Conservation (phyloP, 2,113 vertebrate genomes). For the Bujurquina vittata region DNA sequence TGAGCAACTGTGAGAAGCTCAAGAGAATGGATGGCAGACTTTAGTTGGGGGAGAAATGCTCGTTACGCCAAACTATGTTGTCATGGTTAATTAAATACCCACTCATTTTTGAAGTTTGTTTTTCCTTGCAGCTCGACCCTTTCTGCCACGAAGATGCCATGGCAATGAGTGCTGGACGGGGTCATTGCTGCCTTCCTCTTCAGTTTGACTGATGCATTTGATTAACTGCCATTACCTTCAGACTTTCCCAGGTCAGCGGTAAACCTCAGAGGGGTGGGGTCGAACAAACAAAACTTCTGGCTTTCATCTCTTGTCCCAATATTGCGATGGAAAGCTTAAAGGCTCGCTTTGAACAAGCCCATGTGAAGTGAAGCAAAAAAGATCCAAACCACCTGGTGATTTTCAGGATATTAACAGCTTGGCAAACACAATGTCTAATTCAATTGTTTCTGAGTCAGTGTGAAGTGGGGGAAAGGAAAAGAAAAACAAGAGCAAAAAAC, state of each 20-base stretch:
- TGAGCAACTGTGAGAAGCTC: constrained; percentile 57
- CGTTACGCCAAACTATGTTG: constrained; percentile 54
- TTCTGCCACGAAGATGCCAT: constrained; percentile 31
- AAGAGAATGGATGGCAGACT: constrained; percentile 49
- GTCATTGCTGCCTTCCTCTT: constrained; percentile 22
- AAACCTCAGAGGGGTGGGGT: constrained; percentile 2
- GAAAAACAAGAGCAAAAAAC: constrained; percentile 12
- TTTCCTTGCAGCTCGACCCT: constrained; percentile 45
- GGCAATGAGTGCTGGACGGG: constrained; percentile 12
- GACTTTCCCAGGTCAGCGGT: constrained; percentile 31
- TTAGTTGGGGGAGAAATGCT: constrained; percentile 48
- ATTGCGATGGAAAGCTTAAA: constrained; percentile 41
- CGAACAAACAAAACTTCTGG: constrained; percentile 3
- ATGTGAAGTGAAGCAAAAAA: constrained; percentile 14
- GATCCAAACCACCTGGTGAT: constrained; percentile 15
- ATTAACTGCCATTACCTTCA: constrained; percentile 49
- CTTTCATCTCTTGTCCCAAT: constrained; percentile 43
- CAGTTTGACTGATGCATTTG: constrained; percentile 43
- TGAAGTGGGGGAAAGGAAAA: constrained; percentile 24
- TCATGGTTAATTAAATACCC: constrained; percentile 69
- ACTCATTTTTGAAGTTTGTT: constrained; percentile 57
- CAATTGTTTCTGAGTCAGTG: constrained; percentile 34
- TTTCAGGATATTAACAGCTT: constrained; percentile 43
- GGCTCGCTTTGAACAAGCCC: constrained; percentile 34
- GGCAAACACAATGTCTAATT: constrained; percentile 34